Percentiles rank a stretch among this genome's conserved stretches.
phyloP scores from a whole-genome alignment of 2,113 vertebrate species.

The Geothlypis trichas region DNA sequence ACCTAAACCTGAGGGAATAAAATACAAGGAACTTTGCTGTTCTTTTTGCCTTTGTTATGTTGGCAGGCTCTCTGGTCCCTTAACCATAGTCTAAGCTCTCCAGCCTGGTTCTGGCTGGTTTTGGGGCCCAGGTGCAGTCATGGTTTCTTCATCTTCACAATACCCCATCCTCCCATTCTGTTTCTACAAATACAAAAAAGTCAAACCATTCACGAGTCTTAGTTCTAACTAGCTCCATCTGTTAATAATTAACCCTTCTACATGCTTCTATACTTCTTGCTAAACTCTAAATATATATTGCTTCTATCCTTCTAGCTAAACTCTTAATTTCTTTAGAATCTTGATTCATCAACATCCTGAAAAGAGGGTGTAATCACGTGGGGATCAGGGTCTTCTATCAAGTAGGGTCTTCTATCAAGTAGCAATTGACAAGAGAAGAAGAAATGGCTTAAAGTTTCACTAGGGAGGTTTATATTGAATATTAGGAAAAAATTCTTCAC shows the following conservation, averaged over 20 bases:
- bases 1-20: not conserved
- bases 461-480: not conserved
- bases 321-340: not conserved
- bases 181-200: not conserved
- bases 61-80: not conserved
- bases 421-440: not conserved
- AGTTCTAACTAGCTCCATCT: not conserved
- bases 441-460: not conserved
- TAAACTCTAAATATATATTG: not conserved
- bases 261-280: not conserved
- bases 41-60: not conserved
- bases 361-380: not conserved
- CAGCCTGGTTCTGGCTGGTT: not conserved
- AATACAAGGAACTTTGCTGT: not conserved
- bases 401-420: not conserved
- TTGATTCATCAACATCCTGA: not conserved
- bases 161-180: not conserved
- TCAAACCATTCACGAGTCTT: not conserved
- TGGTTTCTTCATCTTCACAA: not conserved
- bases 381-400: not conserved
- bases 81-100: not conserved
- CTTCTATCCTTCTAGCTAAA: not conserved
- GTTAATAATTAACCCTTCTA: not conserved
- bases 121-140: not conserved
- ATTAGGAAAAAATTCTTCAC: too few relatives aligned